These are phyloP conservation scores for Myotis davidii DNA, from an alignment of 2,113 vertebrate species.

Conservation along the genomic window DNA sequence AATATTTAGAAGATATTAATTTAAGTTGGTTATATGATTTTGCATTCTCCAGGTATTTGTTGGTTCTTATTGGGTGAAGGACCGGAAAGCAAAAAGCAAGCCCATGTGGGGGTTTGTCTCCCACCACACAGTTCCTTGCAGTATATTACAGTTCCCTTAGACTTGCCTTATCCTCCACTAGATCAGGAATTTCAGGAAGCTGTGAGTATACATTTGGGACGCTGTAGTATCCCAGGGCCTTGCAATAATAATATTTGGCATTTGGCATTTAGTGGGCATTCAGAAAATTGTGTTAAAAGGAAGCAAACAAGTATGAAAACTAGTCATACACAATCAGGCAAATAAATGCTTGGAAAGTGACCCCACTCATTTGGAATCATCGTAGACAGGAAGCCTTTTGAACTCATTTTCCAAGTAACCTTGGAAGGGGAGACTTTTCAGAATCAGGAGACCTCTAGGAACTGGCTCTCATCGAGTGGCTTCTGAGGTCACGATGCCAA, in stretches of 20 bases:
- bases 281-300: not conserved
- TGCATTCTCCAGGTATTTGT: not conserved
- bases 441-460: not conserved
- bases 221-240: fast-evolving
- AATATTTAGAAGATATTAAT: too few species aligned
- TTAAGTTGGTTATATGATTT: not conserved
- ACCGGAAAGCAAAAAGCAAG: not conserved
- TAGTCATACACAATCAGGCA: not conserved
- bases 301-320: not conserved
- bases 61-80: not conserved
- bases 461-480: not conserved
- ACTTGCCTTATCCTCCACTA: not conserved
- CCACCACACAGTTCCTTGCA: too few species aligned
- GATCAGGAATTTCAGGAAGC: not conserved
- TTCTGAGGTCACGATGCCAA: not conserved
- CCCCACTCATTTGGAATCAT: not conserved
- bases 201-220: fast-evolving
- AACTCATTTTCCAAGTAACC: not conserved
- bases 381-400: not conserved
- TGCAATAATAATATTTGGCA: too few species aligned
- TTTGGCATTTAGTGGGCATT: not conserved
- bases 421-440: not conserved
- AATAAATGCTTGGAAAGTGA: not conserved
- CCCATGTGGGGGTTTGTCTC: not conserved
- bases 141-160: not conserved